Base-by-base conservation (phyloP, 2,113 vertebrate genomes). In the Hyla sarda region DNA sequence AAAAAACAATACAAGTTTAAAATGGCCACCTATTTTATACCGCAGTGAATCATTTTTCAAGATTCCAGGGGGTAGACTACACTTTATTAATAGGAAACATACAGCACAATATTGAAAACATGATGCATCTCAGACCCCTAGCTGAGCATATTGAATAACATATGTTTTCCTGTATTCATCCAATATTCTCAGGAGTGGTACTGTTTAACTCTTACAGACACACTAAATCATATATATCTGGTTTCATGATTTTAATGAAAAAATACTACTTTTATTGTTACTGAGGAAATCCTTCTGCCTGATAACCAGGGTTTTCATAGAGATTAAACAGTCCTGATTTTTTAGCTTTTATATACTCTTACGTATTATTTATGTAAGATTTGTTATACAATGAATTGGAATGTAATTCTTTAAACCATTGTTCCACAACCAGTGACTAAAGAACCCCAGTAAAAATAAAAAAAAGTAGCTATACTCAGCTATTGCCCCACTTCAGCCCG, bases 11-110 rank as follows among this genome's bases (percentile, higher is more conserved):
- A 16, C 8, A 62, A 34, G 32, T 58, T 62, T 80, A 45, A 62
- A 62, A 30, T 37, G 6, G n/a, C 34, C 56, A 16, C 25, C 28
- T 19, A 80, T 80, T 62, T 37, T 60, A 45, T 12, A 45, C 11
- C 34, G 28, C 56, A 80, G 30, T 12, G 3, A 56, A 80, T 60
- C 34, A 60, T 41, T 41, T n/a, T 79, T 41, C 12, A 60, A 14
- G 17, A 60, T 41, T 30, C 47, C 77, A 25, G 52, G 52, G 77
- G 52, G 52, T 25, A 52, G 25, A 54, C 6, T 28, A 78, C 76
- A 78, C 0, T 34, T 56, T 9, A 58, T 30, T 79, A 79, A 79
- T 79, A 58, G 34, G 50, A 80, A 80, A 80, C 77, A 80, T 60
- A 80, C 54, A n/a, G 30, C 5, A 34, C 3, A 72, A 32, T 13